These are phyloP conservation scores for Drosophila yooni DNA, from an alignment of 2,888 invertebrate genomes.

Conservation along the genomic window DNA sequence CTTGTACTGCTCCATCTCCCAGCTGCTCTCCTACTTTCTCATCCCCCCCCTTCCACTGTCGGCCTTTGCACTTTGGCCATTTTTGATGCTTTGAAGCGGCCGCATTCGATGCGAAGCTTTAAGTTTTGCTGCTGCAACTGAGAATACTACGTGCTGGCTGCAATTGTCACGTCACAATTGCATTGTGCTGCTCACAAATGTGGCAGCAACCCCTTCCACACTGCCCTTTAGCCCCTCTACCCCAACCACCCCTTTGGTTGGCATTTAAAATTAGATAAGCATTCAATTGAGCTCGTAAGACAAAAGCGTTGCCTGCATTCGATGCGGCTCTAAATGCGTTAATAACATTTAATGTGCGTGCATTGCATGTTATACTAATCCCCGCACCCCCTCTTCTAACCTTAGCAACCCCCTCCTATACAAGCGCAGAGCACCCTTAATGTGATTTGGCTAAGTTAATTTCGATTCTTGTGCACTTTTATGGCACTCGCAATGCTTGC, in stretches of 20 bases:
- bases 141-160: conserved; percentile 59
- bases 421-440: conserved; percentile 17
- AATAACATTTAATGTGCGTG: conserved; percentile 79
- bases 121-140: not conserved
- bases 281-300: conserved; percentile 66
- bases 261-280: conserved; percentile 73
- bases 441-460: conserved; percentile 65
- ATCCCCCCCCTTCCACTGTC: conserved; percentile 1
- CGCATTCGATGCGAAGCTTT: conserved; percentile 15
- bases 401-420: not conserved
- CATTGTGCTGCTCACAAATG: conserved; percentile 51
- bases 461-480: conserved; percentile 73
- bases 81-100: conserved; percentile 52
- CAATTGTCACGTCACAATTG: conserved; percentile 72
- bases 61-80: conserved; percentile 44
- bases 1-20: not conserved
- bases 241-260: conserved; percentile 6
- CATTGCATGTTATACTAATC: conserved; percentile 24
- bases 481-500: conserved; percentile 58
- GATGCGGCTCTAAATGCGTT: conserved; percentile 61
- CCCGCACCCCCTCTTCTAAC: not conserved
- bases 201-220: conserved; percentile 21
- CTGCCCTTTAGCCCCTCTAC: not conserved
- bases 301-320: conserved; percentile 39
- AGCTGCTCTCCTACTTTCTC: no score